Base-by-base conservation (phyloP, 2,797 vertebrate genomes). In the Pipistrellus pygmaeus region DNA sequence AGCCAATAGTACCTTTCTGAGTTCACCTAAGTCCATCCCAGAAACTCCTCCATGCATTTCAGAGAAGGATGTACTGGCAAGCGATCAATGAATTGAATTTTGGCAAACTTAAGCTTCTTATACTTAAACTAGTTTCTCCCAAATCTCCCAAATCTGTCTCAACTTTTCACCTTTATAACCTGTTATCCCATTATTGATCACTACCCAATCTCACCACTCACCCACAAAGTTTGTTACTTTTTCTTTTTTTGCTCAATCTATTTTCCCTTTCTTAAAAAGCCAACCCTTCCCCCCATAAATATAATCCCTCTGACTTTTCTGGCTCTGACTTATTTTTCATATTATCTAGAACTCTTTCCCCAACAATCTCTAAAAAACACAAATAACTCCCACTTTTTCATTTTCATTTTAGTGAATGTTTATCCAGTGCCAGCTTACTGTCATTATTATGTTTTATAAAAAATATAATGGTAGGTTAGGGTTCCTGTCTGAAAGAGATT, bases 51-150 rank as follows among this genome's bases (percentile, higher is more conserved):
- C 64, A 51, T 62, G 90, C 38, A 91, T 96, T 95, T 91, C 57
- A 91, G 41, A 94, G 77, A 82, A 18, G 51, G 85, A 89, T 68
- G 2, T n/a, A 55, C 53, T 55, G 20, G 53, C 2, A 72, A 91
- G 38, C 20, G 44, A 95, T 95, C 89, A 64, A 85, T 95, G 88
- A 71, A 80, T 66, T 88, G 81, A 90, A 78, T 90, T 93, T 75
- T 72, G 55, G 64, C 32, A 75, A 88, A 73, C 10, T 11, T 89
- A 96, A 96, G 87, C 91, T 82, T 87, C 91, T 94, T 96, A 92
- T 3, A 75, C 86, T 85, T 71, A 85, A 92, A 87, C 62, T 64
- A 38, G 6, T 73, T 95, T 95, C 86, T 97, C 81, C 48, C 71
- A 82, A 87, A 25, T 93, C 85, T 96, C 46, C 15, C 77, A 83